phyloP scores from a whole-genome alignment of 2,888 invertebrate species.

The Sylvicola fuscatus region DNA sequence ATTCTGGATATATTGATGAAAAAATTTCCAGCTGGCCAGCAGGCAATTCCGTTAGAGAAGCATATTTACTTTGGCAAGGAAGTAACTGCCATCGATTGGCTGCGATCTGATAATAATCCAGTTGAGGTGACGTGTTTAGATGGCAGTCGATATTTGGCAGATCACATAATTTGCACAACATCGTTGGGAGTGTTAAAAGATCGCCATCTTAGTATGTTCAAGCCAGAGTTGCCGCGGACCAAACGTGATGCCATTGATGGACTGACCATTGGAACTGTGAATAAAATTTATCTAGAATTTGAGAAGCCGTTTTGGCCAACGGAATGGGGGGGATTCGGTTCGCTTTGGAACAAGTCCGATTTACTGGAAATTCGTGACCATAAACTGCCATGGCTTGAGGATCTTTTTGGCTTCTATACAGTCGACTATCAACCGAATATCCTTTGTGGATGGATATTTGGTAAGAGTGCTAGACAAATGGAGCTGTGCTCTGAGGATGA shows the following conservation, averaged over 20 bases:
- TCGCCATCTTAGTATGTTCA: slow-evolving; percentile 22
- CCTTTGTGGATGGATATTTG: slow-evolving; percentile 51
- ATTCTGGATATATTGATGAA: slow-evolving; percentile 43
- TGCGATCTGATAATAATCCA: slow-evolving; percentile 3
- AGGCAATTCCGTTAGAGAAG: slow-evolving; percentile 11
- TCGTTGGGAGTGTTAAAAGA: slow-evolving; percentile 40
- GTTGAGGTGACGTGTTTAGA: slow-evolving; percentile 16
- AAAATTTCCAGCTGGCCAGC: slow-evolving; percentile 1
- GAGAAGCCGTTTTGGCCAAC: slow-evolving; percentile 35
- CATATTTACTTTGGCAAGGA: slow-evolving; percentile 7
- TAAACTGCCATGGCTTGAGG: slow-evolving; percentile 21
- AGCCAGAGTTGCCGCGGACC: slow-evolving; percentile 26
- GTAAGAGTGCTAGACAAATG: slow-evolving; percentile 35
- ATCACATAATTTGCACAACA: slow-evolving; percentile 37
- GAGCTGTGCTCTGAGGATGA: slow-evolving; percentile 35
- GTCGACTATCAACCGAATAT: slow-evolving; percentile 38
- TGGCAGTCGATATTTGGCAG: slow-evolving; percentile 27
- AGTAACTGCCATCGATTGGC: slow-evolving; percentile 4
- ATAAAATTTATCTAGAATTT: slow-evolving; percentile 41
- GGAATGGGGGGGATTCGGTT: slow-evolving; percentile 29
- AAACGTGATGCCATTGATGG: slow-evolving; percentile 31
- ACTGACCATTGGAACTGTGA: slow-evolving; percentile 35
- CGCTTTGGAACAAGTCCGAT: slow-evolving; percentile 36
- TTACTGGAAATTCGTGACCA: slow-evolving; percentile 6
- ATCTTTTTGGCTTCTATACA: slow-evolving; percentile 44